Conservation (phyloP, 2,888 invertebrate species). For the Drosophila nigritarsus region DNA sequence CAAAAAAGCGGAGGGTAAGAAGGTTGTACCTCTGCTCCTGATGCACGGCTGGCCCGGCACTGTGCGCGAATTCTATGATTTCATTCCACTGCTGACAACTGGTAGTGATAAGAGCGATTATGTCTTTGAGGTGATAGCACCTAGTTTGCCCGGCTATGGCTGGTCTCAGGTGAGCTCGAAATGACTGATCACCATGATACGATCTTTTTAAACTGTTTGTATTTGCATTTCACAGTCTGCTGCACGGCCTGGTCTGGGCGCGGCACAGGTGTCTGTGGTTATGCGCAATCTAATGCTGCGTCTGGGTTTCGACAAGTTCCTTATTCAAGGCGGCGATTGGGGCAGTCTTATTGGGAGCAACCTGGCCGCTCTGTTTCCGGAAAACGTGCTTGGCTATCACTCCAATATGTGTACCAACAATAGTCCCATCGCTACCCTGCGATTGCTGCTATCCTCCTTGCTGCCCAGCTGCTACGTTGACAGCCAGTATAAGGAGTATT, state of each 20-base stretch:
- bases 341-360: conserved; percentile 88
- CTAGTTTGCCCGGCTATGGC: conserved; percentile 90
- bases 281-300: conserved; percentile 89
- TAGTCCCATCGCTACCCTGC: conserved; percentile 79
- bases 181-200: not conserved
- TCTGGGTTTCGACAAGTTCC: conserved; percentile 88
- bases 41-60: conserved; percentile 96
- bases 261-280: conserved; percentile 86
- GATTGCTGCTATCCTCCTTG: conserved; percentile 85
- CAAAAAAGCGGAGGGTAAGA: conserved; percentile 85
- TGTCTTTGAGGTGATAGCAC: conserved; percentile 89
- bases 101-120: conserved; percentile 86
- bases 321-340: conserved; percentile 93
- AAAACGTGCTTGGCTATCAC: conserved; percentile 87
- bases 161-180: conserved; percentile 87
- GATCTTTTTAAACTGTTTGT: not conserved
- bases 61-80: conserved; percentile 91
- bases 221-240: conserved; percentile 61
- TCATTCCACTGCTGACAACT: conserved; percentile 88
- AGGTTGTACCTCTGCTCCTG: conserved; percentile 89
- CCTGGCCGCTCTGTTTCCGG: conserved; percentile 88
- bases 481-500: conserved; percentile 85
- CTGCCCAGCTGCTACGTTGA: conserved; percentile 87
- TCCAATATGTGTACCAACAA: conserved; percentile 87
- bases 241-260: conserved; percentile 78